These are phyloP conservation scores for Temnothorax longispinosus DNA, from an alignment of 1,140 invertebrate genomes.

Conservation along the genomic window DNA sequence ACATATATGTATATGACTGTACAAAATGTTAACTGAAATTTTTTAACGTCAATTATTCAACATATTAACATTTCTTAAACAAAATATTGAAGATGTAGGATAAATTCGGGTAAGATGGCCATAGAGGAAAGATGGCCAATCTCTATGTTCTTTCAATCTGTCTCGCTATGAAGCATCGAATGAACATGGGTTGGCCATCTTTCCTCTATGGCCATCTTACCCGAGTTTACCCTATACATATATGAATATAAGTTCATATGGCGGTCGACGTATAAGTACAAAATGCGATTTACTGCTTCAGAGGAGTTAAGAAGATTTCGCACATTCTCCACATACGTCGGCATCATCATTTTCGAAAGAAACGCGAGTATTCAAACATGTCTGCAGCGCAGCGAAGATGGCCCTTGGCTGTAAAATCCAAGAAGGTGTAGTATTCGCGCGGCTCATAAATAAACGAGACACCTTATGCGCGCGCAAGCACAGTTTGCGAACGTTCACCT, in stretches of 20 bases:
- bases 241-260: not conserved
- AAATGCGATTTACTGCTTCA: not conserved
- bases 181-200: no score
- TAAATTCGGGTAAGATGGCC: no score
- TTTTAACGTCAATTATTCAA: not conserved
- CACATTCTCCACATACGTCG: not conserved
- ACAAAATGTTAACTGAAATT: not conserved
- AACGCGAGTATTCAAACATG: constrained; percentile 36
- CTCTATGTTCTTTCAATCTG: no score
- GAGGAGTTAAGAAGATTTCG: not conserved
- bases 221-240: no score
- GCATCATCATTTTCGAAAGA: not conserved
- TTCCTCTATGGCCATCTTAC: no score
- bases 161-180: no score
- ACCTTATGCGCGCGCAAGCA: not conserved
- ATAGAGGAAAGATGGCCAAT: no score
- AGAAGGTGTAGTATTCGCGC: not conserved
- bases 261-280: not conserved
- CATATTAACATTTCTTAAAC: not conserved
- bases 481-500: constrained; percentile 30
- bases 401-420: constrained; percentile 58
- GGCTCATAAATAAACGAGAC: constrained; percentile 57
- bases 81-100: constrained; percentile 16
- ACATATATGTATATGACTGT: not conserved
- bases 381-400: not conserved